Evolutionary conservation across 2,888 invertebrate genomes (phyloP).

Genomic region (Cancer borealis): DNA sequence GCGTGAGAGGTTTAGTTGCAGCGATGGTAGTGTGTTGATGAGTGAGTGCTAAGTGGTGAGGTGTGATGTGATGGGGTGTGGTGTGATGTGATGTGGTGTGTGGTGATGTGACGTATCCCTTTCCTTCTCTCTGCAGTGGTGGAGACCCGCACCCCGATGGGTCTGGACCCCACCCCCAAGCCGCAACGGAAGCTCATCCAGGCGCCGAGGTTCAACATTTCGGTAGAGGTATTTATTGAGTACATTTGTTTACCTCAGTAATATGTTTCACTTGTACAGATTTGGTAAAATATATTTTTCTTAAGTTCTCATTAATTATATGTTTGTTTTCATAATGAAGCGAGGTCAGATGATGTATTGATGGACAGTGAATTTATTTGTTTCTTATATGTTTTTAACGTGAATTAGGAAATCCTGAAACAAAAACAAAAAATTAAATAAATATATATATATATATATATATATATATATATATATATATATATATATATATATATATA

Average conservation of each 20-base stretch:
- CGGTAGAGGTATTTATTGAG: slow-evolving; percentile 62
- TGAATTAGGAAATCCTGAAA: neutral
- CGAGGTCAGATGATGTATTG: neutral
- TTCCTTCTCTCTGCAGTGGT: slow-evolving; percentile 64
- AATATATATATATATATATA: too few species aligned
- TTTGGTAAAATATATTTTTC: neutral
- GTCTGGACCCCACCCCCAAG: slow-evolving; percentile 71
- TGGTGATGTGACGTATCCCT: slow-evolving; percentile 66
- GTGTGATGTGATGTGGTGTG: neutral
- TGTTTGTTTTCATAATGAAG: neutral
- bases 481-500: too few species aligned
- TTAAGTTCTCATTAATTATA: neutral
- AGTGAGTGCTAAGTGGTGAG: neutral
- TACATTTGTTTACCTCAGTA: neutral
- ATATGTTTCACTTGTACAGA: neutral
- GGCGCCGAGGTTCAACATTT: slow-evolving; percentile 74
- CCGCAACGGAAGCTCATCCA: slow-evolving; percentile 77
- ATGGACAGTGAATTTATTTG: neutral
- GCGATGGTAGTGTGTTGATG: neutral
- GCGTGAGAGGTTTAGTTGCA: neutral
- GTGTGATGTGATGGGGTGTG: too few species aligned
- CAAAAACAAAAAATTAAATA: too few species aligned
- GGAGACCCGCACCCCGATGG: slow-evolving; percentile 57
- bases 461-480: too few species aligned
- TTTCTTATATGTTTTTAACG: neutral